A percentile compares a stretch with the other conserved stretches of the same genome.
Conservation (phyloP, 2,113 vertebrate genomes). For the Podarcis muralis region DNA sequence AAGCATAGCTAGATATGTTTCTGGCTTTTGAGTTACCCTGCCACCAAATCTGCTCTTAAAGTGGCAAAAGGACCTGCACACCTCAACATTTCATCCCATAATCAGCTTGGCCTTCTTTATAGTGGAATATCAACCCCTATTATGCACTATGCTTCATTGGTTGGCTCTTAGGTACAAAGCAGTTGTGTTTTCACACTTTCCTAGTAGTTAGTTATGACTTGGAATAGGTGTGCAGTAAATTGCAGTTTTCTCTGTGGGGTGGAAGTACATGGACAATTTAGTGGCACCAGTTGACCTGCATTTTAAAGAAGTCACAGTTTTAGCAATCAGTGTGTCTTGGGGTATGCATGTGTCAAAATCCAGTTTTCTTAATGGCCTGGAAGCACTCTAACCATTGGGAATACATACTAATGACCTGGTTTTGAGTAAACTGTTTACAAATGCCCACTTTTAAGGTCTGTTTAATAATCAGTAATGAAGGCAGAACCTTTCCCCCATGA, state of each 20-base stretch:
- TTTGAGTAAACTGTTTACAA: not conserved
- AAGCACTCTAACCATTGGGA: too few species aligned
- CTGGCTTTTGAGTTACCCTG: not conserved
- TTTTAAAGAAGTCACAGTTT: too few species aligned
- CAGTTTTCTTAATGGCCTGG: too few species aligned
- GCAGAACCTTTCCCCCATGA: not conserved
- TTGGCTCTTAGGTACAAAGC: not conserved
- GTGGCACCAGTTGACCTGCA: too few species aligned
- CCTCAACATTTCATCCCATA: too few species aligned
- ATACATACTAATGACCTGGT: too few species aligned
- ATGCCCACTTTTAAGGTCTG: not conserved
- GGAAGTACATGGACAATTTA: too few species aligned
- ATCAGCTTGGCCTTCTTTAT: not conserved
- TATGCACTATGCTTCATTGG: not conserved
- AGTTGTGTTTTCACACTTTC: not conserved
- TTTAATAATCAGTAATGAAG: not conserved
- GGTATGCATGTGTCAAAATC: too few species aligned
- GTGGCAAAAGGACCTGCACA: not conserved
- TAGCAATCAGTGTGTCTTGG: too few species aligned
- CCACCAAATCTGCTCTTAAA: not conserved
- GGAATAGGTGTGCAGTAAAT: not conserved
- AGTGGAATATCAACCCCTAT: not conserved
- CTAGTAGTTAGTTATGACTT: not conserved
- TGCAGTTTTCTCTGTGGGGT: not conserved
- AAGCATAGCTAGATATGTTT: not conserved